Base-by-base conservation (phyloP, 2,113 vertebrate genomes). In the Physeter macrocephalus region DNA sequence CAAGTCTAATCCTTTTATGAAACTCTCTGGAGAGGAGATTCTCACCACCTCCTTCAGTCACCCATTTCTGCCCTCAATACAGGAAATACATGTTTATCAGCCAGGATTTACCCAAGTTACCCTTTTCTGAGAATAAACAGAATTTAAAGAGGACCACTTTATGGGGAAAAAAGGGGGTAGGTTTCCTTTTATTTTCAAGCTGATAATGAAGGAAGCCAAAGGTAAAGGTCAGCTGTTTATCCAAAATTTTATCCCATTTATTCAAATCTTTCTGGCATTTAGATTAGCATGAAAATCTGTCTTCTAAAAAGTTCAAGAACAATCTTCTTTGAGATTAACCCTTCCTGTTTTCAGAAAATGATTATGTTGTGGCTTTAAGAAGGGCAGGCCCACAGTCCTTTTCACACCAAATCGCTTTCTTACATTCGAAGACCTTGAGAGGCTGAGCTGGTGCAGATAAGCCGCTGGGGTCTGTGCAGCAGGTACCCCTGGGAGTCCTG, bases 261-360 rank as follows among this genome's bases (percentile, higher is more conserved):
- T 88, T 94, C 86, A 88, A 72, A 97, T 96, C 81, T 96, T 94
- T 62, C 25, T 95, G 41, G 31, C 57, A n/a, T 94, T 96, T 94
- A 75, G 88, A 93, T 88, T 90, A 87, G n/a, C 43, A 64, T 66
- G 54, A 78, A 93, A 96, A 94, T 97, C 67, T 81, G 43, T 89
- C 34, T 78, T 91, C 83, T 95, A 46, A 86, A 94, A 95, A 96
- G 88, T 54, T 95, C 78, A 95, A 96, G 78, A 93, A 41, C 75
- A 96, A 41, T 96, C 81, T 91, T 59, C 59, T 91, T 88, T 77
- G 85, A 97, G 77, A 91, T 90, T 90, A 93, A 78, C 57, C 41
- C 43, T 87, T 96, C 67, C 87, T 80, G 46, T 69, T 80, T 93
- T 94, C 74, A 74, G 80, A 80, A 80, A 90, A 69, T 62, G 80